Evolutionary conservation across 2,797 vertebrate species (phyloP), one percentile per base, ranked within the genome.

Genomic region (Karalla daura): DNA sequence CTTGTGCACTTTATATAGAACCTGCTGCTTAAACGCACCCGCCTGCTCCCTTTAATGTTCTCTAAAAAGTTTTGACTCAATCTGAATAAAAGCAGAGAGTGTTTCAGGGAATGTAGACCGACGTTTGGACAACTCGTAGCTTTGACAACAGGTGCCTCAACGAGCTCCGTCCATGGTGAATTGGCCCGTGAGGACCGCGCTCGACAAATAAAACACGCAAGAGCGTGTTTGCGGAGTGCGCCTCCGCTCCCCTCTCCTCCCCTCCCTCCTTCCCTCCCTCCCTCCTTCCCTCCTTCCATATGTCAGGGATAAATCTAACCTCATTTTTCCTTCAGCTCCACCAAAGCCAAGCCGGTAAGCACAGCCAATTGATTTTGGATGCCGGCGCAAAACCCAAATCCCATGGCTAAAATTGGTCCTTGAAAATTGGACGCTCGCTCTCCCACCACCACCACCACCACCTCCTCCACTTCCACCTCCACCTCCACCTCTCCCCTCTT

Each of bases 281-380:
- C n/a, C n/a, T n/a, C n/a, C n/a, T n/a, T n/a, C n/a, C n/a, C n/a
- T n/a, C n/a, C n/a, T n/a, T n/a, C 78, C 82, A 80, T 81, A 74
- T 85, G 81, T 85, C 65, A 41, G 68, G 85, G 63, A 80, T 88
- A 85, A 88, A 86, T 86, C 84, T 49, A 88, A 84, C 80, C 76
- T 86, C 20, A 58, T 79, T 85, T 81, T 81, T 81, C 87, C 76
- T 76, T 74, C 54, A 69, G 70, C 69, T 55, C 23, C 10, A 67
- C 69, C 60, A 67, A 75, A 81, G 84, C 83, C 82, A 86, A 81
- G 64, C 64, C 50, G 28, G 74, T 78, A 64, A 76, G 79, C 80
- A 72, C 76, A 83, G 87, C 87, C 86, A 91, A 90, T 87, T 83
- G 81, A 85, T 89, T 87, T 81, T 89, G 79, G 87, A 86, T 65